These are phyloP conservation scores for Stichodactyla helianthus DNA, from an alignment of 64 coral and sea anemone genomes.

Conservation along the genomic window DNA sequence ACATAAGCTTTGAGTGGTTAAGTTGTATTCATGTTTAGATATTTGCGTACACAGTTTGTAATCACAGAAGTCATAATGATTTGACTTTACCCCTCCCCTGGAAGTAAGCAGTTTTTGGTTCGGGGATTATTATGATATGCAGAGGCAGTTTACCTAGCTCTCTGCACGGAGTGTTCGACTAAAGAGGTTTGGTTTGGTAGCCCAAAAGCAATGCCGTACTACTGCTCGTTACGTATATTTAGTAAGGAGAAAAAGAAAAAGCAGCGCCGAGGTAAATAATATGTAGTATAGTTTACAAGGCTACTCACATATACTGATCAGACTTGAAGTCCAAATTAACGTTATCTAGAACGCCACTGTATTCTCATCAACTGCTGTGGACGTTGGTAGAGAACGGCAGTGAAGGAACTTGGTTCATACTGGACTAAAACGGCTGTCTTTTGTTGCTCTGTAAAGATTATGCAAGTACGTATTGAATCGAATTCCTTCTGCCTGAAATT, in stretches of 20 bases:
- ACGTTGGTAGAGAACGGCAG: background rate
- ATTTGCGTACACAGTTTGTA: background rate
- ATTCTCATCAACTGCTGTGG: background rate
- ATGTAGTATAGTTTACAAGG: background rate
- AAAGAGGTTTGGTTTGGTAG: background rate
- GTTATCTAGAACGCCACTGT: background rate
- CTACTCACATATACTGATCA: background rate
- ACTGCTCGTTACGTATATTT: slow-evolving; percentile 77
- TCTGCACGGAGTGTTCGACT: slow-evolving; percentile 10
- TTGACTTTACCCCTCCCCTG: background rate
- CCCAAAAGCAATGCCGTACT: slow-evolving; percentile 43
- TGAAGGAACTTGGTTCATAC: slow-evolving; percentile 1
- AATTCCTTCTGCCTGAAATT: background rate
- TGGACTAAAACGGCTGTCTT: background rate
- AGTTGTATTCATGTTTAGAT: background rate
- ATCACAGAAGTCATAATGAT: background rate
- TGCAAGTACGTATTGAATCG: background rate
- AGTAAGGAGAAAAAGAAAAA: slow-evolving; percentile 72
- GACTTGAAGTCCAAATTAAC: background rate
- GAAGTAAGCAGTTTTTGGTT: background rate
- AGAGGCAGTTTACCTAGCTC: slow-evolving; percentile 29
- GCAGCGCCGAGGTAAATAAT: slow-evolving; percentile 53
- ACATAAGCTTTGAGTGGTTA: background rate
- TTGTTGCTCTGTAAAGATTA: background rate
- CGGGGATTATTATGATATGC: background rate